Percentiles rank a stretch among this genome's conserved stretches.
Conservation (phyloP, 2,113 vertebrate genomes). For the Calidris pygmaea region DNA sequence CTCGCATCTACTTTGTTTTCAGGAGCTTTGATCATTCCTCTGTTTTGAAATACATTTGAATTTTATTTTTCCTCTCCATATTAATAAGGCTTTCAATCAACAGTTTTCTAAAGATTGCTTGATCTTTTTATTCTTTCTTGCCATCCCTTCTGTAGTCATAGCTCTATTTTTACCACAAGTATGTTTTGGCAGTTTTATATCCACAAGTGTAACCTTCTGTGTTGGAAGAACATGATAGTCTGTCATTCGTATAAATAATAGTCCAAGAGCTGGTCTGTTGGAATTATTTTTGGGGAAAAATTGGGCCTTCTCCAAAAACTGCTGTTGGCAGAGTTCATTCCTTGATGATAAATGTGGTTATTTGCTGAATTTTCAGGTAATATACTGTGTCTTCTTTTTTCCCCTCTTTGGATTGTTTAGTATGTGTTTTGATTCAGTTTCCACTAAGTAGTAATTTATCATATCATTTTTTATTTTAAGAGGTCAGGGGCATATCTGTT, state of each 20-base stretch:
- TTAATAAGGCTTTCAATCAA: neutral
- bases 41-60: neutral
- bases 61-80: neutral
- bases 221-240: slow-evolving; percentile 13
- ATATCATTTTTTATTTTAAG: neutral
- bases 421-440: neutral
- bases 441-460: neutral
- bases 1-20: neutral
- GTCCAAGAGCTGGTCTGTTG: neutral
- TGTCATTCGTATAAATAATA: neutral
- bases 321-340: neutral
- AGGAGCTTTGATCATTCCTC: neutral
- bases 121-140: neutral
- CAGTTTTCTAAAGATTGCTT: neutral
- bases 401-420: neutral
- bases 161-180: neutral
- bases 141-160: neutral
- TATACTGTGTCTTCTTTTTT: neutral
- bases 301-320: neutral
- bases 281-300: neutral
- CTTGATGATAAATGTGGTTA: neutral
- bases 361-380: slow-evolving; percentile 2
- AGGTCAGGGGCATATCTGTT: neutral
- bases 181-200: slow-evolving; percentile 8
- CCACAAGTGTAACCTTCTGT: neutral